Conservation (phyloP, 2,888 invertebrate species). For the Trissolcus brochymenae region DNA sequence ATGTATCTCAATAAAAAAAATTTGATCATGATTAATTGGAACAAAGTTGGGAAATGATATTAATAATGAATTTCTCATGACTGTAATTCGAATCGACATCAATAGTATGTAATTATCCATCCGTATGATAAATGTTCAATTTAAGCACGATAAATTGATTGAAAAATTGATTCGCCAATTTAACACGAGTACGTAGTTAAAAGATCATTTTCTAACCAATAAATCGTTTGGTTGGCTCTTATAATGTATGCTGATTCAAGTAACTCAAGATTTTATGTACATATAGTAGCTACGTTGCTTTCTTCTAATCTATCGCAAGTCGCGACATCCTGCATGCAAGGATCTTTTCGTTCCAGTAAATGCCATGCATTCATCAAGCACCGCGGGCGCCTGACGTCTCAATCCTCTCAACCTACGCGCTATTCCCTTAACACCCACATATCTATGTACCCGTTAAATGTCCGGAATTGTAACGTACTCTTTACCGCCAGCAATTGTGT, state of each 20-base stretch:
- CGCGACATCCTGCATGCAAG: slow-evolving; percentile 67
- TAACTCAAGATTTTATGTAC: slow-evolving; percentile 15
- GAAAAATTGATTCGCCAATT: slow-evolving; percentile 29
- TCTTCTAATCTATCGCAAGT: slow-evolving; percentile 55
- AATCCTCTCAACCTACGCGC: slow-evolving; percentile 73
- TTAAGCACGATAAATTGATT: slow-evolving; percentile 20
- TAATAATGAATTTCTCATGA: slow-evolving; percentile 11
- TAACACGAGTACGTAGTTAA: slow-evolving; percentile 20
- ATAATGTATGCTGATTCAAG: slow-evolving; percentile 46
- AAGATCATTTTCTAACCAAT: slow-evolving; percentile 22
- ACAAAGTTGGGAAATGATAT: slow-evolving; percentile 2
- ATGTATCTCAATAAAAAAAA: not conserved
- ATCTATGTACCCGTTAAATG: slow-evolving; percentile 61
- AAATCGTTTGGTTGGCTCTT: slow-evolving; percentile 35
- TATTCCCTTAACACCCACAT: slow-evolving; percentile 66
- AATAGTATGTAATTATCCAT: slow-evolving; percentile 7
- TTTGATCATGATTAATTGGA: not conserved
- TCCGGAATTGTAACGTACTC: slow-evolving; percentile 59
- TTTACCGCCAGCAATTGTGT: slow-evolving; percentile 56
- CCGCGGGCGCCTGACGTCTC: slow-evolving; percentile 75
- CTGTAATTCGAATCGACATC: slow-evolving; percentile 4
- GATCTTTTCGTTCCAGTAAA: slow-evolving; percentile 72
- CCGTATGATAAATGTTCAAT: slow-evolving; percentile 15
- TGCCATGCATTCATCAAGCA: slow-evolving; percentile 74
- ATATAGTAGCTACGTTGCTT: slow-evolving; percentile 37